Conservation (phyloP, 2,888 invertebrate species). For the Cosmia pyralina region DNA sequence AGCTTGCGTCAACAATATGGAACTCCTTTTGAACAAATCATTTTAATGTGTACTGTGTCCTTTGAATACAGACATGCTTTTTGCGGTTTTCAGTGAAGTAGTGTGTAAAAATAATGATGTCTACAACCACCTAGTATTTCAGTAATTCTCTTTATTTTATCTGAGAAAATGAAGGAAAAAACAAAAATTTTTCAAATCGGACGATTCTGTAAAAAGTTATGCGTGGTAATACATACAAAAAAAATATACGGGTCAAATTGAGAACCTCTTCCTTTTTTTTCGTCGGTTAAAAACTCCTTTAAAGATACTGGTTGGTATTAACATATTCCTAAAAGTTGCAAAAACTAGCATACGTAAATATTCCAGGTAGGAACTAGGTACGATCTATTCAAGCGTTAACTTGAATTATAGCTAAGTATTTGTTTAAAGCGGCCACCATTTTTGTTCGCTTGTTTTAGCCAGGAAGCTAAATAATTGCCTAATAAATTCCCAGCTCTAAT, state of each 20-base stretch:
- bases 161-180: slow-evolving; percentile 21
- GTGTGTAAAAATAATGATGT: slow-evolving; percentile 51
- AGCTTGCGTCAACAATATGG: slow-evolving; percentile 34
- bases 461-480: slow-evolving; percentile 66
- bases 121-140: slow-evolving; percentile 24
- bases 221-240: too few relatives aligned
- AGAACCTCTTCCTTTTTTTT: too few relatives aligned
- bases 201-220: too few relatives aligned
- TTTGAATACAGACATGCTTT: slow-evolving; percentile 33
- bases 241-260: too few relatives aligned
- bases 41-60: slow-evolving; percentile 37
- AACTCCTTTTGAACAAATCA: slow-evolving; percentile 38
- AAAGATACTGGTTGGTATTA: background rate
- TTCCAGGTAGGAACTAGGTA: slow-evolving; percentile 19
- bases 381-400: slow-evolving; percentile 39
- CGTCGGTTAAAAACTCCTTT: too few relatives aligned
- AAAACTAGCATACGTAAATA: slow-evolving; percentile 27
- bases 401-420: slow-evolving; percentile 54
- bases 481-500: slow-evolving; percentile 71
- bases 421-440: slow-evolving; percentile 54
- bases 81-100: slow-evolving; percentile 38
- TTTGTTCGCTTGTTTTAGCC: slow-evolving; percentile 59
- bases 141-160: slow-evolving; percentile 29
- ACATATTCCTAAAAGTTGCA: slow-evolving; percentile 24
- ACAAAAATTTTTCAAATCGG: too few relatives aligned